Evolutionary conservation across 2,113 vertebrate species (phyloP).

Genomic region (Poeciliopsis retropinna): DNA sequence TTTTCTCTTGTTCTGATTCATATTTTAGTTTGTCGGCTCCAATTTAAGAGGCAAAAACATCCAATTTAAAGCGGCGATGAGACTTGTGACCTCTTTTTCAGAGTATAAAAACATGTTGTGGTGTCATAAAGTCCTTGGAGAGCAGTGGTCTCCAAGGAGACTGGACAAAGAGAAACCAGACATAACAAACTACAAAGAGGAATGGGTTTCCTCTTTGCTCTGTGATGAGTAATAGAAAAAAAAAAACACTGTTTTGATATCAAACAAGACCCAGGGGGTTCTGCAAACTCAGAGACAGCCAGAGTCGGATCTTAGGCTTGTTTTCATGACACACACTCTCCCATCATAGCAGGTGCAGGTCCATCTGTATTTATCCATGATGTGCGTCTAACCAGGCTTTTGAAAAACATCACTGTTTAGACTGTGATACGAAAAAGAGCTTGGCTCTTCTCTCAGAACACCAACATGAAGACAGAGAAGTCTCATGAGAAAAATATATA

Average conservation of each 20-base stretch:
- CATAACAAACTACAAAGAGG: constrained; percentile 28
- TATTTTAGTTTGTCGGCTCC: constrained; percentile 32
- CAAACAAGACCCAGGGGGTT: constrained; percentile 60
- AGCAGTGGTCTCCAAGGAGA: constrained; percentile 9
- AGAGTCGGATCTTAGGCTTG: constrained; percentile 48
- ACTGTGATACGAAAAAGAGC: constrained; percentile 21
- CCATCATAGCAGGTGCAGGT: constrained; percentile 50
- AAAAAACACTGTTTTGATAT: constrained; percentile 60
- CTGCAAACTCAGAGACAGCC: constrained; percentile 37
- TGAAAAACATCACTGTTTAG: constrained; percentile 62
- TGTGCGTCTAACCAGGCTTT: constrained; percentile 44
- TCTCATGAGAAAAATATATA: constrained; percentile 15
- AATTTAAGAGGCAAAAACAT: constrained; percentile 28
- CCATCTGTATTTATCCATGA: constrained; percentile 29
- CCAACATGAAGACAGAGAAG: constrained; percentile 30
- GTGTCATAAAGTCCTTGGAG: constrained; percentile 3
- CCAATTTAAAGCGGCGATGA: constrained; percentile 25
- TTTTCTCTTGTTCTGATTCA: constrained; percentile 35
- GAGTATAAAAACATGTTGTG: constrained; percentile 21
- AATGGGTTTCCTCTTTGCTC: constrained; percentile 24
- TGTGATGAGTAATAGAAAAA: constrained; percentile 33
- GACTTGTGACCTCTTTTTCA: constrained; percentile 18
- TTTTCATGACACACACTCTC: constrained; percentile 66
- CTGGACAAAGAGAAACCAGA: constrained; percentile 28
- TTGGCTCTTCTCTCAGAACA: constrained; percentile 35